These are phyloP conservation scores for Mycteria americana DNA, from an alignment of 2,797 vertebrate genomes.

Conservation along the genomic window DNA sequence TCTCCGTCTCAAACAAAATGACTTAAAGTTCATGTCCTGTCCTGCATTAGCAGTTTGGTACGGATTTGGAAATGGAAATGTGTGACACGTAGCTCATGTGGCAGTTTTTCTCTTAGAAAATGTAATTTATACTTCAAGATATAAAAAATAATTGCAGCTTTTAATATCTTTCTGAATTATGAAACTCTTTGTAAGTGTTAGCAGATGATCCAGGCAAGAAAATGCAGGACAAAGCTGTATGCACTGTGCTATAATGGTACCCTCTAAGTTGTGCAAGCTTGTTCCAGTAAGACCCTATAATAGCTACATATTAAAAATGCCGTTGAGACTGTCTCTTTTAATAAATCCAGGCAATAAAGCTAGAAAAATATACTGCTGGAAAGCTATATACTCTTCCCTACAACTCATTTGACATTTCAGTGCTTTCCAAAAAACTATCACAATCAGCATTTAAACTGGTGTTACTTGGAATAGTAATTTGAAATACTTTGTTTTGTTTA, in stretches of 20 bases:
- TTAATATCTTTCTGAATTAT: not conserved
- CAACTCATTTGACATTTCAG: not conserved
- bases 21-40: not conserved
- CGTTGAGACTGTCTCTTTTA: not conserved
- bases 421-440: not conserved
- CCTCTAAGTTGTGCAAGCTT: not conserved
- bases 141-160: not conserved
- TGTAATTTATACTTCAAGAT: not conserved
- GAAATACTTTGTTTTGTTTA: conserved; percentile 9
- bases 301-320: not conserved
- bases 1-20: not conserved
- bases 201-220: not conserved
- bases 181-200: not conserved
- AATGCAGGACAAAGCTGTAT: not conserved
- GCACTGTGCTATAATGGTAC: not conserved
- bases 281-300: not conserved
- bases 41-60: not conserved
- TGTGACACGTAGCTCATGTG: accelerated
- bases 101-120: not conserved
- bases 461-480: not conserved
- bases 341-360: not conserved
- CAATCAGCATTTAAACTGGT: not conserved
- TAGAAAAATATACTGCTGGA: not conserved
- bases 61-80: not conserved
- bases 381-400: not conserved